A percentile compares a stretch with the other conserved stretches of the same genome.
These are phyloP conservation scores for Pterocles burchelli DNA, from an alignment of 2,113 vertebrate species.

Conservation along the genomic window DNA sequence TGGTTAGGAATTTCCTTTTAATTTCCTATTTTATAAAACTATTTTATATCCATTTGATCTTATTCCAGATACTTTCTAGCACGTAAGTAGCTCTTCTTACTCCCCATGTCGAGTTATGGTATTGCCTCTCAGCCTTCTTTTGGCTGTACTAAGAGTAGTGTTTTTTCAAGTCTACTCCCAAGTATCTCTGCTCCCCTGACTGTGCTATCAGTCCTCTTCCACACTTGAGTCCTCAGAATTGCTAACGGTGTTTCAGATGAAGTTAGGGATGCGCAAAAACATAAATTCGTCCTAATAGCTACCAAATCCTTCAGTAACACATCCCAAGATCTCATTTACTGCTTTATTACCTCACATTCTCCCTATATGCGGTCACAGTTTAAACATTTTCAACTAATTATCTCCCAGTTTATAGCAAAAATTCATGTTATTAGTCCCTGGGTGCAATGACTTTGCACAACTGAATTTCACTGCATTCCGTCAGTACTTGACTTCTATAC, in stretches of 20 bases:
- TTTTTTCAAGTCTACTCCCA: neutral
- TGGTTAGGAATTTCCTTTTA: neutral
- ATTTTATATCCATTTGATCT: neutral
- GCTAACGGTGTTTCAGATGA: neutral
- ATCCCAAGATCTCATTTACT: neutral
- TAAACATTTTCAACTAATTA: neutral
- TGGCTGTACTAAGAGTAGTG: neutral
- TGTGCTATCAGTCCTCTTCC: neutral
- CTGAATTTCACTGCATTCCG: neutral
- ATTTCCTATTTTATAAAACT: neutral
- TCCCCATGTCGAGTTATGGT: neutral
- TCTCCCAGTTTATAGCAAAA: neutral
- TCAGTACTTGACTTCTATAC: neutral
- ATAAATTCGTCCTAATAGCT: neutral
- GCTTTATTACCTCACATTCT: neutral
- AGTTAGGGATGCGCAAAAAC: neutral
- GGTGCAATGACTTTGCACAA: neutral
- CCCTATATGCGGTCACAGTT: neutral
- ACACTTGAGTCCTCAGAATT: neutral
- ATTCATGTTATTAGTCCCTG: neutral
- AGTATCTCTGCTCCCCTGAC: rapidly evolving
- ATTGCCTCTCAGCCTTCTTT: neutral
- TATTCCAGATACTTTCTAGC: neutral
- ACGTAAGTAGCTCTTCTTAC: neutral
- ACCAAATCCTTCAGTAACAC: neutral